These are phyloP conservation scores for Pteronotus mesoamericanus DNA, from an alignment of 2,797 vertebrate genomes.

Conservation along the genomic window DNA sequence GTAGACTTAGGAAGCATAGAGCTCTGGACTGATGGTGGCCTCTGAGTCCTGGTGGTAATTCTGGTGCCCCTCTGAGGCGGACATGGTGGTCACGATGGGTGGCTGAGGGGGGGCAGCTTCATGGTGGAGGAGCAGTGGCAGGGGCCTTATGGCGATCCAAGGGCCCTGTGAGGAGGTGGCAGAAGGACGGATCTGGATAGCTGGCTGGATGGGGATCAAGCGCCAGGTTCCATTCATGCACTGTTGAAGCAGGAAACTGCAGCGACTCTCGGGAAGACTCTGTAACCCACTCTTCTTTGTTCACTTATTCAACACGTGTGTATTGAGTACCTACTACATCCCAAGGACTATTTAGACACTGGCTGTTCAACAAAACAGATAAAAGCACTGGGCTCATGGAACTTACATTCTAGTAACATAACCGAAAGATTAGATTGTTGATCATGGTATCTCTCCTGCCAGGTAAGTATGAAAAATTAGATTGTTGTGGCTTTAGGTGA, in stretches of 20 bases:
- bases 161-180: neutral
- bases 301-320: neutral
- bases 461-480: neutral
- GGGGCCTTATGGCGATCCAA: rapidly evolving
- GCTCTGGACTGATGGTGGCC: neutral
- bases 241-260: conserved; percentile 95
- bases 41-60: neutral
- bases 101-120: neutral
- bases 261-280: conserved; percentile 61
- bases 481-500: neutral
- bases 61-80: conserved; percentile 82
- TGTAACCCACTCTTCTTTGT: neutral
- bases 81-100: conserved; percentile 83
- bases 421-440: neutral
- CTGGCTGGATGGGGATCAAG: conserved; percentile 76
- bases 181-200: neutral
- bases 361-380: neutral
- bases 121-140: neutral
- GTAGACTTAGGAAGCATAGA: neutral
- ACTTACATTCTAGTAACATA: neutral
- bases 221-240: conserved; percentile 97
- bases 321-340: neutral
- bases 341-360: neutral
- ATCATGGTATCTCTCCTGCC: too few relatives aligned
- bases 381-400: neutral